Percentiles rank a stretch among this genome's conserved stretches.
phyloP scores from a whole-genome alignment of 1,140 invertebrate genomes.

The Saccostrea echinata region DNA sequence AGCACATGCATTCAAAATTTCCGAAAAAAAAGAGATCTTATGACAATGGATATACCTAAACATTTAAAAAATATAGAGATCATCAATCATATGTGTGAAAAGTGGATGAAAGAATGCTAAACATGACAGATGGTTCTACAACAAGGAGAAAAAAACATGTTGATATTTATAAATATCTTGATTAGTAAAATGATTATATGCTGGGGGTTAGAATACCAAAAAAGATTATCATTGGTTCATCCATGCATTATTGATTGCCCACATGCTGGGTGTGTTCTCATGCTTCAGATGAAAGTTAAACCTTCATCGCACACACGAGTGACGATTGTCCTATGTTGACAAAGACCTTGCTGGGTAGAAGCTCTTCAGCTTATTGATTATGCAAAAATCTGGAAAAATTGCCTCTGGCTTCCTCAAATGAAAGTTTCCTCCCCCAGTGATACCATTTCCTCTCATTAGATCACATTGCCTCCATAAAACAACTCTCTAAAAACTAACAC shows the following conservation, averaged over 20 bases:
- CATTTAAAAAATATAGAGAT: background rate
- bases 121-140: background rate
- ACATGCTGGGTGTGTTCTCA: background rate
- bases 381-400: background rate
- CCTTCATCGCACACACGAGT: conserved; percentile 23
- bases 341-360: conserved; percentile 27
- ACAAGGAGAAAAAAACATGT: background rate
- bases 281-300: background rate
- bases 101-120: background rate
- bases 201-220: background rate
- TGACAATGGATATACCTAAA: conserved; percentile 4
- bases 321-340: background rate
- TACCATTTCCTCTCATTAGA: conserved; percentile 15
- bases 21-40: background rate
- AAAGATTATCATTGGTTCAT: background rate
- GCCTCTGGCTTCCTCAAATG: conserved; percentile 14
- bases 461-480: conserved; percentile 7
- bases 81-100: conserved; percentile 3
- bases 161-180: conserved; percentile 17
- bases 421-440: conserved; percentile 27
- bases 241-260: background rate
- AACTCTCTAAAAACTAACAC: background rate
- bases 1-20: background rate
- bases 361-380: conserved; percentile 24
- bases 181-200: background rate